These are phyloP conservation scores for Choloepus hoffmanni DNA, from an alignment of 2,113 vertebrate species.

Conservation along the genomic window DNA sequence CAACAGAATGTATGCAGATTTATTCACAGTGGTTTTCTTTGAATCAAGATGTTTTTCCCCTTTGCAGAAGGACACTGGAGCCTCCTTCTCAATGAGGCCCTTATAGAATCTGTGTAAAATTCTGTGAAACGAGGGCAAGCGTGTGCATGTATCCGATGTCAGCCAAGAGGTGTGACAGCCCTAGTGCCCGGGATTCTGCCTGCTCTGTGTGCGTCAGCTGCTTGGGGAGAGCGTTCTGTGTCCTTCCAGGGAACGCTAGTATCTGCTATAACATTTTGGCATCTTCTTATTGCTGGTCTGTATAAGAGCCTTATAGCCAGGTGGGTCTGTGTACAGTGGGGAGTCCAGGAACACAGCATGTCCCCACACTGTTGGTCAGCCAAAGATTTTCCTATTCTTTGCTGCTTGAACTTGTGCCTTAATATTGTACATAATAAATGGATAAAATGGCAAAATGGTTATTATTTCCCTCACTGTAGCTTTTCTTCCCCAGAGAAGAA, in stretches of 20 bases:
- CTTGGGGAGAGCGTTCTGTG: conserved; percentile 72
- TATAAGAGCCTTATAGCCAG: conserved; percentile 77
- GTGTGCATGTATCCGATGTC: background rate
- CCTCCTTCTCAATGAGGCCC: background rate
- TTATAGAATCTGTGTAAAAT: background rate
- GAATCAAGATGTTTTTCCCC: conserved; percentile 42
- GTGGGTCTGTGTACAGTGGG: conserved; percentile 78
- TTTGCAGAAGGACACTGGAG: conserved; percentile 21
- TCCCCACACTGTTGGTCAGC: conserved; percentile 82
- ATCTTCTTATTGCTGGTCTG: conserved; percentile 66
- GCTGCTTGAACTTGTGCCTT: conserved; percentile 91
- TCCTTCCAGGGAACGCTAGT: conserved; percentile 73
- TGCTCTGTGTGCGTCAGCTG: background rate
- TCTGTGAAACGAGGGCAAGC: background rate
- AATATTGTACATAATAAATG: conserved; percentile 91
- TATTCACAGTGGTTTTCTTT: conserved; percentile 46
- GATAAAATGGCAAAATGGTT: conserved; percentile 74
- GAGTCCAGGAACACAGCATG: background rate
- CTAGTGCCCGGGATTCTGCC: background rate
- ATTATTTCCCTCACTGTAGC: background rate
- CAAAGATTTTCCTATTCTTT: conserved; percentile 88
- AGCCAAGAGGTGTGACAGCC: rapidly evolving
- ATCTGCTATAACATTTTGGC: conserved; percentile 79
- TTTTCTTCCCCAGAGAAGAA: conserved; percentile 45
- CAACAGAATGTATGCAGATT: background rate